Evolutionary conservation across 2,797 vertebrate genomes (phyloP), one percentile per base, ranked within the genome.

Genomic region (Xyrichtys novacula): DNA sequence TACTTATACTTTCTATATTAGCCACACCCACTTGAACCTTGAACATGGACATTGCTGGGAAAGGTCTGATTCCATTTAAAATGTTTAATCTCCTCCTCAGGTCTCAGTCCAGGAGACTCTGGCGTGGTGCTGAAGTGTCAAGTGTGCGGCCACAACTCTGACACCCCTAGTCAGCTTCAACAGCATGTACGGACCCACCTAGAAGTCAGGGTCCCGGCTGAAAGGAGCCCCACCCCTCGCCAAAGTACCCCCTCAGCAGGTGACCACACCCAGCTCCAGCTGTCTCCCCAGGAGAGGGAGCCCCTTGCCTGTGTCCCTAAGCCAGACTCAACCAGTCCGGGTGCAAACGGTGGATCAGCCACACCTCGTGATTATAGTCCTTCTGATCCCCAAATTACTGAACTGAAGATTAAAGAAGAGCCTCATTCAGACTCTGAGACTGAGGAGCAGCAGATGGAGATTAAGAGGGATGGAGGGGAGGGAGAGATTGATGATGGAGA

Each of bases 131-230:
- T 96, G 9, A 98, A 94, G 81, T 95, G 94, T 87, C 92, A 94
- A 84, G 92, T 96, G 59, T 95, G 95, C 0, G 89, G 93, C 6
- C 95, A 95, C 84, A 91, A 94, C 64, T 92, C 95, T 0, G 96
- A 98, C 47, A 92, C 93, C 0, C 92, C 96, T 15, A 81, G 94
- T 0, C 83, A 94, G 10, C 94, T 98, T 47, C 96, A 96, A 16
- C 96, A 97, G 80, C 97, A 95, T n/a, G 72, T 96, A 1, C 90
- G 93, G 54, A 93, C 95, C 60, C 96, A 96, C 4, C 87, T 95
- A n/a, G 93, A 95, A 85, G 71, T 78, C 76, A 8, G 63, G 58
- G 16, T 92, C 28, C 92, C 91, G 1, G 84, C 85, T 0, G 92
- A 90, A 53, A 88, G 64, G 78, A 94, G 55, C 48, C 93, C 83